Base-by-base conservation (phyloP, 2,113 vertebrate species). In the Scartelaos histophorus region DNA sequence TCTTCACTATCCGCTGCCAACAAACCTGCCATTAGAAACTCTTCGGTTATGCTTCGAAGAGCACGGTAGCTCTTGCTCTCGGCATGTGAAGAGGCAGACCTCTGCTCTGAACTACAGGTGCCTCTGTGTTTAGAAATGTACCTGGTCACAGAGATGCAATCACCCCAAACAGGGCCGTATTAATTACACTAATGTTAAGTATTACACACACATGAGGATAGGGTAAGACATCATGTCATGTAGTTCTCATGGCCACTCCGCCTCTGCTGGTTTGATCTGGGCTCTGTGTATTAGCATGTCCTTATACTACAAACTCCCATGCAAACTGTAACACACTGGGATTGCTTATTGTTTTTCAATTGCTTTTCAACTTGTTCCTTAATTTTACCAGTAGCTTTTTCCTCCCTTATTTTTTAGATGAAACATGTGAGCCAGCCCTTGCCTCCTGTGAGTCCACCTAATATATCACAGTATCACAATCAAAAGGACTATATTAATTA, bases 141-240 rank as follows among this genome's bases (percentile, higher is more conserved):
- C 74, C 24, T 66, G 46, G 25, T 75, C 45, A 70, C 62, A 71
- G 49, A 56, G 51, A 73, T 51, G 67, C 65, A 64, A 57, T 64
- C 21, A 56, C 54, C 24, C 67, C 64, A 72, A 19, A 2, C 71
- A 57, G 47, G 78, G 72, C 78, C 72, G 68, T 66, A 69, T 80
- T 82, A 86, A 88, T 84, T 80, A 73, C 75, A 25, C 62, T 53
- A 82, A 71, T 84, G 64, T 80, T 70, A 76, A 21, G 65, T 17
- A 29, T 75, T 68, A 67, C 49, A 70, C 34, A 72, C 68, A 76
- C 70, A 67, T 9, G 60, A 62, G 15, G 6, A 35, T 1, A 34
- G 29, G 29, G 9, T 62, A 62, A 17, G 7, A 35, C 60, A 53
- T 62, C 16, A 15, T 35, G 19, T 57, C 22, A 57, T n/a, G n/a